Evolutionary conservation across 2,888 invertebrate genomes (phyloP), one percentile per base, ranked within the genome.

Genomic region (Philereme vetulata): DNA sequence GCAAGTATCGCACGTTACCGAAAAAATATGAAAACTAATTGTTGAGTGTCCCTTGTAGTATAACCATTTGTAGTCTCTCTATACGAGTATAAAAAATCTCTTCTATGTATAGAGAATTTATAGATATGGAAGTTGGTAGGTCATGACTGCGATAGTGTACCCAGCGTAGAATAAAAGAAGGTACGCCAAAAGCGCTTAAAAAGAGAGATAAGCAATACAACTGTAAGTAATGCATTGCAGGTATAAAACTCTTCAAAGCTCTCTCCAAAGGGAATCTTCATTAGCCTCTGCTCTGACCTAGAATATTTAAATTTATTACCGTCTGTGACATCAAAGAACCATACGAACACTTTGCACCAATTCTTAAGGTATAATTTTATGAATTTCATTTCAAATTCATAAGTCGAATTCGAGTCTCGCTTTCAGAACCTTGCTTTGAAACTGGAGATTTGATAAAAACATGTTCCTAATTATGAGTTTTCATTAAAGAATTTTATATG

Each of bases 321-420:
- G 38, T 48, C 50, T 52, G 56, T 7, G 56, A 63, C 63, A 51
- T 63, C 56, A 63, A 63, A 60, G 59, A 8, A 34, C 42, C 55
- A 47, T 51, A 54, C 51, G 51, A 56, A 38, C 44, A 50, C 50
- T 45, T 49, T 53, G 9, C 49, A 46, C 56, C 8, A 47, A 36
- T 21, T 53, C 35, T 53, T 50, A 53, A 55, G 52, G 52, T 53
- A 50, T 56, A 50, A 56, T 40, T 50, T 50, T 34, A 32, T 8
- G 44, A 52, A 56, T 60, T 40, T 34, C 32, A 40, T 54, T 56
- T 52, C 35, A 45, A 52, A 49, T 51, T 5, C 51, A 60, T 1
- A 21, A 45, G 55, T 11, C 8, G 43, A 46, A 33, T 45, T 56
- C 6, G 33, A 8, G 32, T n/a, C 34, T 33, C 33, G 40, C 34